Percentiles rank a stretch among this genome's conserved stretches.
These are phyloP conservation scores for Strigamia maritima DNA, from an alignment of 2,888 invertebrate genomes.

Conservation along the genomic window DNA sequence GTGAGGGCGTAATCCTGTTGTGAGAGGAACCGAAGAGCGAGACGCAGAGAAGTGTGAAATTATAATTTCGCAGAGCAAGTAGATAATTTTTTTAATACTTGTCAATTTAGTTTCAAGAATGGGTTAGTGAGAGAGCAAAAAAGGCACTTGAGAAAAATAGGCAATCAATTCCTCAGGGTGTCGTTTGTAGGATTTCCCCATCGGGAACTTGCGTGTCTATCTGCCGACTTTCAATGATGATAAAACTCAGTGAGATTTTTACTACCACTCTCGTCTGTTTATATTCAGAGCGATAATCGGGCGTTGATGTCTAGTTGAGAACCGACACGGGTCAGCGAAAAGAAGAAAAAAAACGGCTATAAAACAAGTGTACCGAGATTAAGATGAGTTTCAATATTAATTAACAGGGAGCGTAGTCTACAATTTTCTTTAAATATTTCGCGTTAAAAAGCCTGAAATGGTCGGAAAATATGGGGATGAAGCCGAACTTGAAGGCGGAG, in stretches of 20 bases:
- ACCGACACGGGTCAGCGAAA: background rate
- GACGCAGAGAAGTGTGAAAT: background rate
- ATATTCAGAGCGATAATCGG: conserved; percentile 10
- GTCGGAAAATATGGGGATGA: background rate
- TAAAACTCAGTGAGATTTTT: background rate
- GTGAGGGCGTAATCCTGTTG: background rate
- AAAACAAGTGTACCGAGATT: background rate
- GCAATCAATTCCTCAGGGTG: conserved; percentile 3
- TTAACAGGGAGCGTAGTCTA: background rate
- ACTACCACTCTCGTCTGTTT: conserved; percentile 9
- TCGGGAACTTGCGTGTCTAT: background rate
- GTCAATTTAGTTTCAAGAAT: background rate
- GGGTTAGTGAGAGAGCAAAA: background rate
- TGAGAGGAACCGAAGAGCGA: background rate
- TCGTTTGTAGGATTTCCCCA: background rate
- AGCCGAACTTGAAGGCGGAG: background rate
- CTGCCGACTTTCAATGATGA: conserved; percentile 5
- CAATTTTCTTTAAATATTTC: conserved; percentile 9
- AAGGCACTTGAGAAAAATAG: background rate
- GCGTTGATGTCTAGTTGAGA: background rate
- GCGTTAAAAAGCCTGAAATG: background rate
- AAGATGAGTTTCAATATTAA: background rate
- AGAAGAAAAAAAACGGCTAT: background rate
- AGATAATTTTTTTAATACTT: conserved; percentile 1
- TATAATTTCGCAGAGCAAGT: background rate